Evolutionary conservation across 2,888 invertebrate genomes (phyloP), one percentile per base, ranked within the genome.

Genomic region (Sinhomidia bicolor): DNA sequence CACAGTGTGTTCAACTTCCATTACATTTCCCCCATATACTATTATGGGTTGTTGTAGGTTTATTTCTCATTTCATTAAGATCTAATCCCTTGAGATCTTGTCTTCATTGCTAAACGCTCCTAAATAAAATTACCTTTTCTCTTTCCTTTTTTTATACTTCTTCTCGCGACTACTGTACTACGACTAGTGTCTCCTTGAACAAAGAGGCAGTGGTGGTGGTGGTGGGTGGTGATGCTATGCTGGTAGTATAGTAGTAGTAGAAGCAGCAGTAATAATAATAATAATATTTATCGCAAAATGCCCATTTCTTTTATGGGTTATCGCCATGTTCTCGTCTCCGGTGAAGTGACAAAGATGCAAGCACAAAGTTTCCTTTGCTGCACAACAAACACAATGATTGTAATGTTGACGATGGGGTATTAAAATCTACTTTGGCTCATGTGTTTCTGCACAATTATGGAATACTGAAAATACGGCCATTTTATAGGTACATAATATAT

Each of bases 41-140:
- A 36, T 36, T 36, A 36, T 36, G 36, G 36, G 36, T 36, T 36
- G 36, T 41, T 71, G 10, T 17, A 71, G 41, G 68, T 71, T 57
- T 81, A 81, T 81, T 81, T 81, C 80, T 81, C 65, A 81, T 81
- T 81, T 81, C 80, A 62, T 81, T 81, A 81, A 81, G 80, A 81
- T 81, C 23, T 81, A 81, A 81, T 81, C 80, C 80, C 80, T 23
- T 47, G 62, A 62, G 80, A 81, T 81, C 62, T 62, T 81, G 65
- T 81, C 80, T 81, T 62, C 65, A 65, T 81, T 62, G 62, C 44
- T 81, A 62, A 81, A 57, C 60, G 44, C 36, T 23, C 62, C 32
- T 62, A 65, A 81, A 65, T 62, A 65, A 62, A 81, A 65, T 62
- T 62, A 62, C 80, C 62, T 47, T 81, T 81, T 81, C 62, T 44